Percentiles rank a stretch among this genome's conserved stretches.
These are phyloP conservation scores for Eledona agricola DNA, from an alignment of 2,888 invertebrate genomes.

Conservation along the genomic window DNA sequence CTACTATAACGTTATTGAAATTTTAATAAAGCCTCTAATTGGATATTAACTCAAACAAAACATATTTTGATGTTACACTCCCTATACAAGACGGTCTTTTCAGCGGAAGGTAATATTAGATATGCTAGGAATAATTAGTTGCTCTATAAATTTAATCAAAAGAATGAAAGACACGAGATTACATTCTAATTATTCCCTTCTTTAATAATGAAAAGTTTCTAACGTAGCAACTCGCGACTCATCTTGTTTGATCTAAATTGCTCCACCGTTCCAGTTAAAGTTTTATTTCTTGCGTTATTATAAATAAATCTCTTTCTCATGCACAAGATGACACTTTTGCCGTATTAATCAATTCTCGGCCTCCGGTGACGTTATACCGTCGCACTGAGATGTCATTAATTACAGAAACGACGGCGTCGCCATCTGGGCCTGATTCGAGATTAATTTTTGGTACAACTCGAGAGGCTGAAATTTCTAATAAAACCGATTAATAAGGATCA, in stretches of 20 bases:
- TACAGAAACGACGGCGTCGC: slow-evolving; percentile 27
- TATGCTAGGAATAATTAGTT: too few species aligned
- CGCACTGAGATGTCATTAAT: slow-evolving; percentile 29
- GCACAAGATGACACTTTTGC: slow-evolving; percentile 8
- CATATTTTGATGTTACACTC: background rate
- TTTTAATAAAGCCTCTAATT: slow-evolving; percentile 23
- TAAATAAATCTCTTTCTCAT: slow-evolving; percentile 12
- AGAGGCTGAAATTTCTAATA: background rate
- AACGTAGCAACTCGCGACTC: too few species aligned
- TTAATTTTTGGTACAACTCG: slow-evolving; percentile 2
- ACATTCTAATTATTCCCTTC: too few species aligned
- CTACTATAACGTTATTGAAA: slow-evolving; percentile 11
- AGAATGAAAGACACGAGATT: too few species aligned
- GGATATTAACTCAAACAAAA: slow-evolving; percentile 14
- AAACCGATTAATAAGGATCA: too few species aligned
- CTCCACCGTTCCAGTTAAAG: too few species aligned
- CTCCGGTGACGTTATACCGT: slow-evolving; percentile 29
- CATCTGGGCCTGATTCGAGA: slow-evolving; percentile 17
- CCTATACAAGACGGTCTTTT: too few species aligned
- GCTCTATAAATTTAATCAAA: too few species aligned
- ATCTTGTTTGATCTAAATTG: too few species aligned
- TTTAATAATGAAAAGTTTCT: too few species aligned
- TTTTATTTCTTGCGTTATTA: too few species aligned
- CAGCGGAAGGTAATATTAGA: too few species aligned
- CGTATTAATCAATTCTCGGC: slow-evolving; percentile 36